Base-by-base conservation (phyloP, 2,113 vertebrate species). In the Chrysochloris asiatica region DNA sequence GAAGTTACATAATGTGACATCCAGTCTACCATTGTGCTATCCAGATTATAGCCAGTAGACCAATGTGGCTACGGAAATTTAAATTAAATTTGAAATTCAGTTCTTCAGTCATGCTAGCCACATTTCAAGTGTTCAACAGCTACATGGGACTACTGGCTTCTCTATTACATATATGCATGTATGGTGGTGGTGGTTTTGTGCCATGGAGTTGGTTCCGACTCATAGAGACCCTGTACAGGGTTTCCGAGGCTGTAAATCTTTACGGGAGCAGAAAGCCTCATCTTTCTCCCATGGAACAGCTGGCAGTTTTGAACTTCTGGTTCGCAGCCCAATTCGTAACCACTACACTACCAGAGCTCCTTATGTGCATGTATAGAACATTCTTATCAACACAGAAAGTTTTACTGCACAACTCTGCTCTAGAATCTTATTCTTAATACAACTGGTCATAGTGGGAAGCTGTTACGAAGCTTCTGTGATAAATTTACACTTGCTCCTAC, bases 1-100 rank as follows among this genome's bases (percentile, higher is more conserved):
- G 59, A 91, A 94, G 89, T 91, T 76, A 89, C n/a, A n/a, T 93
- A 83, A 89, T 8, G 50, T 0, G n/a, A 89, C 45, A 80, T 85
- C 71, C 6, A 48, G 7, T 72, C 52, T 48, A 6, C 71, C 48
- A 83, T 24, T 56, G 22, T 24, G 43, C 21, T 71, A 8, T 83
- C 33, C 33, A 78, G 83, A 71, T 4, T 7, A n/a, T 45, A 79
- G 38, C 13, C 28, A 47, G 22, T 72, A 71, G 47, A 2, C 9
- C 33, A 8, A 8, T 4, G 28, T 47, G 14, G 54, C 26, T 54
- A 48, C 28, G 78, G 48, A 78, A 65, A 73, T 54, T 93, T 61
- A 78, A 61, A 41, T 76, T 80, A 76, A 87, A 78, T 61, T 63
- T 56, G 67, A 90, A 78, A 75, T 79, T 79, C 33, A 65, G 14